Percentiles rank a stretch among this genome's conserved stretches.
Conservation (phyloP, 2,113 vertebrate genomes). For the Tragelaphus strepsiceros region DNA sequence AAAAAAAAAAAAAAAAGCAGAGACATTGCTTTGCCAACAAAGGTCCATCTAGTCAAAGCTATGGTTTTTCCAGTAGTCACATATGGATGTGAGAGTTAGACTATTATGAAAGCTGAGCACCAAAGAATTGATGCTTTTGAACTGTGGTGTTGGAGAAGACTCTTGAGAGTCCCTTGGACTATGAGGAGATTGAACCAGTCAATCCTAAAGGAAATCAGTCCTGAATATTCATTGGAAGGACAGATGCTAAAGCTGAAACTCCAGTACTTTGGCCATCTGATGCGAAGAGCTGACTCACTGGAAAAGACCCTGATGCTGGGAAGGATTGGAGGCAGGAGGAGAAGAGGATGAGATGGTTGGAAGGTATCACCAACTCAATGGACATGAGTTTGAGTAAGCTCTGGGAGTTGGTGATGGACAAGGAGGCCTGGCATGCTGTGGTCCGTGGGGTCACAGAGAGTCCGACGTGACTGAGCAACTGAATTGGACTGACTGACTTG, state of each 20-base stretch:
- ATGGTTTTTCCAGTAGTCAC: neutral
- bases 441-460: rapidly evolving
- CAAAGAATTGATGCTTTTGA: neutral
- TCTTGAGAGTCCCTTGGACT: neutral
- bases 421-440: neutral
- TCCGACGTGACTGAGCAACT: rapidly evolving
- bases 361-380: neutral
- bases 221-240: neutral
- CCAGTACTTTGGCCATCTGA: neutral
- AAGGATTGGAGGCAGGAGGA: rapidly evolving
- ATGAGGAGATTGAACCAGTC: rapidly evolving
- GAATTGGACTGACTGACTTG: rapidly evolving
- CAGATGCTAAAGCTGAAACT: neutral
- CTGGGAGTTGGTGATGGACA: neutral
- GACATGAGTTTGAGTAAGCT: neutral
- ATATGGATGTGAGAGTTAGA: neutral
- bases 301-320: neutral
- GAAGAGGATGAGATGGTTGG: neutral
- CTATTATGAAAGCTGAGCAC: neutral
- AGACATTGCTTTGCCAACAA: neutral
- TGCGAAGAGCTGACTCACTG: neutral
- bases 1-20: neutral
- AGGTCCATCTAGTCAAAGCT: neutral
- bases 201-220: neutral
- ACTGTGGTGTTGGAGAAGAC: neutral